These are phyloP conservation scores for Matsumurasca onukii DNA, from an alignment of 1,140 invertebrate genomes.

Conservation along the genomic window DNA sequence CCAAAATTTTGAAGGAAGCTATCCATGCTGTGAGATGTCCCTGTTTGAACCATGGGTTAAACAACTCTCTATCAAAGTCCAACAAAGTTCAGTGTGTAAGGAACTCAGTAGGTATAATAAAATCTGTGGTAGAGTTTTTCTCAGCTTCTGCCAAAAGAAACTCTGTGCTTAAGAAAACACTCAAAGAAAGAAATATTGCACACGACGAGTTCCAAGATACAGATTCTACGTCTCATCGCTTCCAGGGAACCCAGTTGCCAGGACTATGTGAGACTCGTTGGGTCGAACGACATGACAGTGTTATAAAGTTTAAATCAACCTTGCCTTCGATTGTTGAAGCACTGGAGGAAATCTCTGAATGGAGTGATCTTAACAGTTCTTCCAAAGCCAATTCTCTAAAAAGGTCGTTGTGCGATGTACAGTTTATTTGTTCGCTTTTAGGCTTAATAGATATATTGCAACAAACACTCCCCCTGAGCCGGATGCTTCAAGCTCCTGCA, in stretches of 20 bases:
- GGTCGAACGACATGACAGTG: conserved; percentile 20
- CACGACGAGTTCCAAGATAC: too few relatives aligned
- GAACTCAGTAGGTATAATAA: conserved; percentile 38
- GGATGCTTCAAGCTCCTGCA: neutral
- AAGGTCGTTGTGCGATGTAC: neutral
- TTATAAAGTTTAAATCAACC: neutral
- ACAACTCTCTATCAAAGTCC: conserved; percentile 39
- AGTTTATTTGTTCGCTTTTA: neutral
- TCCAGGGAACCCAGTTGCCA: neutral
- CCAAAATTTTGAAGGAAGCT: conserved; percentile 34
- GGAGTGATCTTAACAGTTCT: neutral
- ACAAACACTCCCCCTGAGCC: neutral
- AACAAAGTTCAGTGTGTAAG: conserved; percentile 7
- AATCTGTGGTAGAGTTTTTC: conserved; percentile 41
- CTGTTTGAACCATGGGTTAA: conserved; percentile 42
- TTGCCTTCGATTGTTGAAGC: conserved; percentile 6
- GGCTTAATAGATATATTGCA: neutral
- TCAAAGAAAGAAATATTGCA: neutral
- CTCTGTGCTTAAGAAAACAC: neutral
- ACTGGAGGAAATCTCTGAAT: neutral
- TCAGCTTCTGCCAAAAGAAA: conserved; percentile 38
- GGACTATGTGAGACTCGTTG: neutral
- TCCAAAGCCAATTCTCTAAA: neutral
- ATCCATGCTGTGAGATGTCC: conserved; percentile 38
- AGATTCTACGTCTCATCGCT: too few relatives aligned